phyloP scores from a whole-genome alignment of 2,113 vertebrate species.

The Malaclemys terrapin region DNA sequence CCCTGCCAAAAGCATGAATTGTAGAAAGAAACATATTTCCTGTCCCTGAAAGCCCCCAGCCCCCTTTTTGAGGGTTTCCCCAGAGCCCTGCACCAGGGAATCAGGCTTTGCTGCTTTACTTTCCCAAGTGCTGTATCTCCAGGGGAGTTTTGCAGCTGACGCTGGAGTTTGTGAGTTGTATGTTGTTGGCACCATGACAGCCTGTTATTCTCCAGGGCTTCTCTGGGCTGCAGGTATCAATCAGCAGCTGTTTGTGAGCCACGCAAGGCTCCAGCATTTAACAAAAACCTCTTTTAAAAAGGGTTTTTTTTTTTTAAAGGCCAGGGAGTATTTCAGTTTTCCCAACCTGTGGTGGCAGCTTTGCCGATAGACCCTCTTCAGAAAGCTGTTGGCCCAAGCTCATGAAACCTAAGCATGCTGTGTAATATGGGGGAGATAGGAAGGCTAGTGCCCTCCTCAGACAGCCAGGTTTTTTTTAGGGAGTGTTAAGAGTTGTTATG shows the following conservation, averaged over 20 bases:
- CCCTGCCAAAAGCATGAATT: constrained; percentile 57
- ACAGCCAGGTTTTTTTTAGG: background rate
- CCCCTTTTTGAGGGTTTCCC: constrained; percentile 4
- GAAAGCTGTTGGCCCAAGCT: background rate
- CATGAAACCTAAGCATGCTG: background rate
- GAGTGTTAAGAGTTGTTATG: background rate
- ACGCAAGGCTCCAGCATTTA: background rate
- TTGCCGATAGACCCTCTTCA: background rate
- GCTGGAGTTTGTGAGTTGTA: background rate
- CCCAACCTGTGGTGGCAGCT: background rate
- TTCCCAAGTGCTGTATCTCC: background rate
- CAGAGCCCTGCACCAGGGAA: background rate
- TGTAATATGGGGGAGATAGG: background rate
- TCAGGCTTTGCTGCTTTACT: constrained; percentile 17
- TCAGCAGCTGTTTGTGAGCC: constrained; percentile 22
- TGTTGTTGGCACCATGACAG: background rate
- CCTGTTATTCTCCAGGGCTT: background rate
- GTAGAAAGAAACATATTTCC: constrained; percentile 32
- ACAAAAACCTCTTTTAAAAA: background rate
- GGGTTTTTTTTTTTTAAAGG: no score
- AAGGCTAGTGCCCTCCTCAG: background rate
- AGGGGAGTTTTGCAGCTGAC: constrained; percentile 4
- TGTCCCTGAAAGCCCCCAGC: background rate
- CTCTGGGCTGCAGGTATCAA: constrained; percentile 30
- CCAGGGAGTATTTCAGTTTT: constrained; percentile 16